These are phyloP conservation scores for Proterorhinus semilunaris DNA, from an alignment of 2,113 vertebrate species.

Conservation along the genomic window DNA sequence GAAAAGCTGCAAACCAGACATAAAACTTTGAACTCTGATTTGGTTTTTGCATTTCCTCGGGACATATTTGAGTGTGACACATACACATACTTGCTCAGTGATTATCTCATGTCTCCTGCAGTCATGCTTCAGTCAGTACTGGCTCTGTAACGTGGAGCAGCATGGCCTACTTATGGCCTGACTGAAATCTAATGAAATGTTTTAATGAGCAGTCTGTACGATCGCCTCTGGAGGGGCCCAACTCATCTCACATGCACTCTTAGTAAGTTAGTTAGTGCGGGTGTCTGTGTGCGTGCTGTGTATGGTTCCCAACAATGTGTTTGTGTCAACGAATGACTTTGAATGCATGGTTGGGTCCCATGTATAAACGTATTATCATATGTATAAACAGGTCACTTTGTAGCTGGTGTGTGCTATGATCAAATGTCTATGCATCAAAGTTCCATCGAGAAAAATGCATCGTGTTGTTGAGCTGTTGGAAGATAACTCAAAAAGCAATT, in stretches of 20 bases:
- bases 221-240: constrained; percentile 49
- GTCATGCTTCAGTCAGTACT: constrained; percentile 59
- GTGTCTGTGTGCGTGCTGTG: neutral
- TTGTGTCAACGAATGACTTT: too few relatives aligned
- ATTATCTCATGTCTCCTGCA: constrained; percentile 59
- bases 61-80: constrained; percentile 39
- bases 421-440: too few relatives aligned
- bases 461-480: too few relatives aligned
- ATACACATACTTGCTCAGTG: constrained; percentile 47
- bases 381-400: too few relatives aligned
- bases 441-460: too few relatives aligned
- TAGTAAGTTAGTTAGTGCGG: neutral
- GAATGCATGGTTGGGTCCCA: too few relatives aligned
- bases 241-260: constrained; percentile 23
- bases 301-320: too few relatives aligned
- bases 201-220: constrained; percentile 60
- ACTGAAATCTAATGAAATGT: constrained; percentile 67
- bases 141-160: constrained; percentile 37
- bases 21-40: constrained; percentile 50
- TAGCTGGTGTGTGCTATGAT: too few relatives aligned
- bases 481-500: too few relatives aligned
- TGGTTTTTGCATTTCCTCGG: constrained; percentile 32
- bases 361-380: too few relatives aligned
- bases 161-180: constrained; percentile 53
- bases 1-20: constrained; percentile 27